Percentiles rank a stretch among this genome's conserved stretches.
These are phyloP conservation scores for Drosophila insularis DNA, from an alignment of 1,140 invertebrate species.

Conservation along the genomic window DNA sequence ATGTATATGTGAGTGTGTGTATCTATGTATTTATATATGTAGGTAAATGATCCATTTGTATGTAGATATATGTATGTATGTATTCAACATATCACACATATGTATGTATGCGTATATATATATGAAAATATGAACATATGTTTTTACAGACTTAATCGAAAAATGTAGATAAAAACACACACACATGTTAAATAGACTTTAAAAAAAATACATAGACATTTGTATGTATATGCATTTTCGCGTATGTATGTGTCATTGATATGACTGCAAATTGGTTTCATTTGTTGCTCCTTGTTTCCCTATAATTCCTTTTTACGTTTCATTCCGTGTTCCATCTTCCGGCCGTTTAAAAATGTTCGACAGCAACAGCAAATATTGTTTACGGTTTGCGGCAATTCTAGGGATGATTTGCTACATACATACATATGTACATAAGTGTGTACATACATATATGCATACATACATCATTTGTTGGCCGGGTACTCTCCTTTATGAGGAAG, in stretches of 20 bases:
- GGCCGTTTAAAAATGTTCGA: background rate
- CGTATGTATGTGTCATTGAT: conserved; percentile 16
- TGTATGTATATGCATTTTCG: conserved; percentile 19
- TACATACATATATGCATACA: conserved; percentile 38
- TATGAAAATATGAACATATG: conserved; percentile 19
- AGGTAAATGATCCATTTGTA: conserved; percentile 7
- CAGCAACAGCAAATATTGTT: background rate
- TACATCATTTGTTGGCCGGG: background rate
- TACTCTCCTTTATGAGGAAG: no score
- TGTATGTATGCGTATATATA: conserved; percentile 31
- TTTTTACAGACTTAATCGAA: conserved; percentile 5
- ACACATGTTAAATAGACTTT: conserved; percentile 23
- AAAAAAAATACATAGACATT: conserved; percentile 12
- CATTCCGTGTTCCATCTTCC: conserved; percentile 3
- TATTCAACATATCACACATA: conserved; percentile 13
- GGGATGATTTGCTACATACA: conserved; percentile 4
- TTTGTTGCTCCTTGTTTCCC: conserved; percentile 9
- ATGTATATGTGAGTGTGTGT: conserved; percentile 25
- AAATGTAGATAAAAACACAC: conserved; percentile 4
- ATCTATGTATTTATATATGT: conserved; percentile 36
- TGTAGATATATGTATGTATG: background rate
- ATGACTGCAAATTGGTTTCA: conserved; percentile 10
- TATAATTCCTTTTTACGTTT: conserved; percentile 2
- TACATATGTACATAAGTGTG: conserved; percentile 38
- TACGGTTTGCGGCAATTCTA: conserved; percentile 2